phyloP scores from a whole-genome alignment of 2,888 invertebrate genomes.

The Cataglyphis livida region DNA sequence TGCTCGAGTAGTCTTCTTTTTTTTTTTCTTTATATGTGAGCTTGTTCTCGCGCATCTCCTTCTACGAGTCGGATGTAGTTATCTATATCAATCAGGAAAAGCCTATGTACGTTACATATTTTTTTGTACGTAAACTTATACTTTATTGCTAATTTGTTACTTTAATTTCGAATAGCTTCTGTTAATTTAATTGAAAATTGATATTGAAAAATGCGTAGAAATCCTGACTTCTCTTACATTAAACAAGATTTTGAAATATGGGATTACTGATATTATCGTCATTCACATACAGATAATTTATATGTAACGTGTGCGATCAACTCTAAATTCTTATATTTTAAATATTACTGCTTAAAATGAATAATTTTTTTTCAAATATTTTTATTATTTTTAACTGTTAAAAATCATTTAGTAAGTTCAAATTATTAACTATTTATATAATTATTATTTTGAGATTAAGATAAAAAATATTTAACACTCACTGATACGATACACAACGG shows the following conservation, averaged over 20 bases:
- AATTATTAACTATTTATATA: too few relatives aligned
- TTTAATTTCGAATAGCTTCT: too few relatives aligned
- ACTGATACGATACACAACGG: too few relatives aligned
- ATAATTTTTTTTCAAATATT: background rate
- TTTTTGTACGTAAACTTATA: constrained; percentile 66
- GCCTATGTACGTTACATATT: constrained; percentile 68
- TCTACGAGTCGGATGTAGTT: constrained; percentile 76
- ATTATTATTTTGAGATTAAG: too few relatives aligned
- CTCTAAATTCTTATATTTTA: too few relatives aligned
- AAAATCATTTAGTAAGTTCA: too few relatives aligned
- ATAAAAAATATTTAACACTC: too few relatives aligned
- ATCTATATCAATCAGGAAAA: constrained; percentile 81
- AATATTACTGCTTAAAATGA: too few relatives aligned
- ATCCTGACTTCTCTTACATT: background rate
- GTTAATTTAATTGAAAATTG: too few relatives aligned
- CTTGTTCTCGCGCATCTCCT: constrained; percentile 71
- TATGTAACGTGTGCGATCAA: background rate
- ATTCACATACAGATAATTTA: background rate
- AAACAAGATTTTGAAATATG: background rate
- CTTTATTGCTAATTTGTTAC: constrained; percentile 60
- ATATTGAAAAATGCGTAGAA: background rate
- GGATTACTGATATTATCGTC: background rate
- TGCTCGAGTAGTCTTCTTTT: constrained; percentile 31
- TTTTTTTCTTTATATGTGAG: constrained; percentile 60
- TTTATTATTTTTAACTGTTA: background rate